Conservation (phyloP, 2,113 vertebrate species). For the Pedionomus torquatus region DNA sequence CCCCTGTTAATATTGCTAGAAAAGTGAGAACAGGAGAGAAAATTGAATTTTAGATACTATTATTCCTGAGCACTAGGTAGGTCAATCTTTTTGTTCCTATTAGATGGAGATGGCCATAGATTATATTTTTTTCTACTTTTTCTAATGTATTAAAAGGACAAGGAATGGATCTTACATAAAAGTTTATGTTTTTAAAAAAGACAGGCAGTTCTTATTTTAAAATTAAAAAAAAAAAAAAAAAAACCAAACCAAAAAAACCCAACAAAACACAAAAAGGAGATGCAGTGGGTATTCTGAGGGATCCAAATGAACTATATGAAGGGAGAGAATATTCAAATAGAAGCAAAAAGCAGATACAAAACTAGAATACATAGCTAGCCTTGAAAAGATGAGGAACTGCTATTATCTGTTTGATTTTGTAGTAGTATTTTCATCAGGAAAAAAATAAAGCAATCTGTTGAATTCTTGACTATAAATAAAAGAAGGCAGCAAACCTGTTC, state of each 20-base stretch:
- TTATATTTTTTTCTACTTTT: not conserved
- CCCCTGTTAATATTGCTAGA: not conserved
- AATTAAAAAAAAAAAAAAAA: not conserved
- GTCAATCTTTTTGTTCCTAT: not conserved
- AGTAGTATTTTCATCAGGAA: not conserved
- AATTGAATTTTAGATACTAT: not conserved
- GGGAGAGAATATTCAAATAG: not conserved
- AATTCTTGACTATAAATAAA: slow-evolving; percentile 10
- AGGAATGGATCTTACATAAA: not conserved
- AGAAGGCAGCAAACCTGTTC: not conserved
- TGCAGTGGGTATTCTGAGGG: not conserved
- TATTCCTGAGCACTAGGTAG: not conserved
- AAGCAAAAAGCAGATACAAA: not conserved
- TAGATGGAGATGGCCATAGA: not conserved
- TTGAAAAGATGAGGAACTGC: not conserved
- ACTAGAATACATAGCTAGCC: not conserved
- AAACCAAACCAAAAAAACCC: no score
- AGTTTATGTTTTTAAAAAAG: not conserved
- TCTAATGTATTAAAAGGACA: not conserved
- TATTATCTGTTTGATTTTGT: not conserved
- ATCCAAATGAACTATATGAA: not conserved
- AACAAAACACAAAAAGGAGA: not conserved
- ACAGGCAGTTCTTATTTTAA: not conserved
- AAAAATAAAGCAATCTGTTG: slow-evolving; percentile 13
- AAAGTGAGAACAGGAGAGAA: not conserved